Evolutionary conservation across 2,113 vertebrate species (phyloP).

Genomic region (Ondatra zibethicus): DNA sequence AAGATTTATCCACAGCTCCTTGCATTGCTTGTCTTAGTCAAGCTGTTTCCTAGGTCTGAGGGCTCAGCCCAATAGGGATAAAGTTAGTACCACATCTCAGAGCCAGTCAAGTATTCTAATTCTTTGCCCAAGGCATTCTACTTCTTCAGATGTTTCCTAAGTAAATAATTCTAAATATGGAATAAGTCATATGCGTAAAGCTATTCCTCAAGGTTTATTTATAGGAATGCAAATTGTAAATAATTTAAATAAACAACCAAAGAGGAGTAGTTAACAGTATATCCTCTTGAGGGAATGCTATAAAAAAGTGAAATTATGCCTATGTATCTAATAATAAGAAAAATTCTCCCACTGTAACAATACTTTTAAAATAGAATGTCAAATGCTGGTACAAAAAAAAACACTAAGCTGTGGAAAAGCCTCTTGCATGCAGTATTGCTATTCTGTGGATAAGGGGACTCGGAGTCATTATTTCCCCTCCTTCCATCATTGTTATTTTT

Average conservation of each 20-base stretch:
- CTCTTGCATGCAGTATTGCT: neutral
- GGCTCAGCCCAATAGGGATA: neutral
- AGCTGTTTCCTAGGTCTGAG: neutral
- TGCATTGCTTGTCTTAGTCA: neutral
- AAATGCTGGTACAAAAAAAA: slow-evolving; percentile 11
- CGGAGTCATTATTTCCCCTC: neutral
- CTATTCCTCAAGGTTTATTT: slow-evolving; percentile 56
- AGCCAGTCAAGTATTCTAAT: slow-evolving; percentile 20
- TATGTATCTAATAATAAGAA: slow-evolving; percentile 53
- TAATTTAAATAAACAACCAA: slow-evolving; percentile 57
- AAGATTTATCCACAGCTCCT: neutral
- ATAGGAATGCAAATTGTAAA: slow-evolving; percentile 61
- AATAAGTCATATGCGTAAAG: slow-evolving; percentile 18
- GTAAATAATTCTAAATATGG: slow-evolving; percentile 56
- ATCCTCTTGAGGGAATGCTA: slow-evolving; percentile 43
- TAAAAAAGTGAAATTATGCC: slow-evolving; percentile 49
- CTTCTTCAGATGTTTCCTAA: slow-evolving; percentile 47
- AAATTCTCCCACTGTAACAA: neutral
- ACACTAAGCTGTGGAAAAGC: neutral
- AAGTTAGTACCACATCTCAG: neutral
- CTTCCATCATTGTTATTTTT: neutral
- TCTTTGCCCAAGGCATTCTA: slow-evolving; percentile 40
- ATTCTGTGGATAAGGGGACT: slow-evolving; percentile 4
- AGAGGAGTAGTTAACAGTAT: slow-evolving; percentile 44
- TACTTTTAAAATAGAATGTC: slow-evolving; percentile 39